These are phyloP conservation scores for Cricetomys ansorgei DNA, from an alignment of 2,113 vertebrate species.

Conservation along the genomic window DNA sequence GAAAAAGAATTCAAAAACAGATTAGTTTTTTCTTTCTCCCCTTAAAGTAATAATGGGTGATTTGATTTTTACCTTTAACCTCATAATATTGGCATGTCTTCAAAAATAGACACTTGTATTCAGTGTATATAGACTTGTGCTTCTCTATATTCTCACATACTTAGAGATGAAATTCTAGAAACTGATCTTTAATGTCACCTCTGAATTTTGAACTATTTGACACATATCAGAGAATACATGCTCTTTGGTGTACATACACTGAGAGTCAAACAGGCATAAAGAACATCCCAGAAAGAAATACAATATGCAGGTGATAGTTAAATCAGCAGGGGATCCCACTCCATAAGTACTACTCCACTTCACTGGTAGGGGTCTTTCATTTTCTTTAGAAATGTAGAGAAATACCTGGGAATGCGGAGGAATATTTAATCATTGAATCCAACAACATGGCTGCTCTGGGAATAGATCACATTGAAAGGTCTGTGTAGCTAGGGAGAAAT, in stretches of 20 bases:
- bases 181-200: neutral
- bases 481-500: no score
- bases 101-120: neutral
- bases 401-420: neutral
- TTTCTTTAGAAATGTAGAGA: slow-evolving; percentile 7
- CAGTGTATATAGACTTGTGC: neutral
- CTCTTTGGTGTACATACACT: neutral
- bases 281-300: neutral
- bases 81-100: neutral
- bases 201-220: neutral
- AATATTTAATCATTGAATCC: no score
- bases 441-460: no score
- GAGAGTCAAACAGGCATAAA: slow-evolving; percentile 15
- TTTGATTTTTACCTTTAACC: neutral
- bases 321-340: neutral
- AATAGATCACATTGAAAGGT: no score
- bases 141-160: neutral
- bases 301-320: slow-evolving; percentile 25
- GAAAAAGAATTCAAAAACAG: slow-evolving; percentile 4
- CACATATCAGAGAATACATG: neutral
- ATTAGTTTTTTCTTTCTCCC: neutral
- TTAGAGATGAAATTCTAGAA: neutral
- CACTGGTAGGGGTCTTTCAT: neutral
- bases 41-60: neutral
- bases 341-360: slow-evolving; percentile 41